Base-by-base conservation (phyloP, 2,797 vertebrate genomes). In the Thripadectes ignobilis region DNA sequence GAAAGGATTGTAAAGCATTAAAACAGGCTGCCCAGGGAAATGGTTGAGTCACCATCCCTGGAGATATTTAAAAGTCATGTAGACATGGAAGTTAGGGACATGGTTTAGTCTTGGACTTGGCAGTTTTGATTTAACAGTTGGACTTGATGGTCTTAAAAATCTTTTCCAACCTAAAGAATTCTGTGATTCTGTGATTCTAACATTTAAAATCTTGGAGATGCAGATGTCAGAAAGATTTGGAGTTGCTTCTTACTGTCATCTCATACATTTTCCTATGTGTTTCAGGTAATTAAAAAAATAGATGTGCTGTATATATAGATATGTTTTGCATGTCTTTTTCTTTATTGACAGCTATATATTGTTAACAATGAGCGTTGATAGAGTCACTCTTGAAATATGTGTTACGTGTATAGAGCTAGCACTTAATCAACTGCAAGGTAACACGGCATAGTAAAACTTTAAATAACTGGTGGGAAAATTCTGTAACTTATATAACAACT, bases 71-170 rank as follows among this genome's bases (percentile, higher is more conserved):
- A 14, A 72, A 85, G 18, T 39, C 0, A 1, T 20, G 3, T 48
- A 24, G 10, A 18, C 1, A 6, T 11, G 5, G 27, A 0, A 4
- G 4, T 46, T 67, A 27, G 23, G 13, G 26, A 4, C 22, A 24
- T 18, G 11, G 34, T 63, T 63, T 73, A 58, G 9, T 38, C 15
- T 41, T 59, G 29, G 22, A n/a, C 38, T 78, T 55, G 46, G 11
- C 9, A 69, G 13, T 14, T 27, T 5, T 83, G 3, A 8, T 34
- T 57, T 36, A 8, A 43, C 2, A 9, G 23, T 34, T 57, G 41
- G 5, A 21, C 17, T 30, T 0, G 0, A 27, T 23, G 10, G 14
- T 46, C 38, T 66, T 38, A 16, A 27, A 46, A 15, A 38, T 9
- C 30, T 27, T 78, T 55, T 65, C 23, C 30, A 61, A 18, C 1